Evolutionary conservation across 2,113 vertebrate genomes (phyloP), one percentile per base, ranked within the genome.

Genomic region (Pycnonotus jocosus): DNA sequence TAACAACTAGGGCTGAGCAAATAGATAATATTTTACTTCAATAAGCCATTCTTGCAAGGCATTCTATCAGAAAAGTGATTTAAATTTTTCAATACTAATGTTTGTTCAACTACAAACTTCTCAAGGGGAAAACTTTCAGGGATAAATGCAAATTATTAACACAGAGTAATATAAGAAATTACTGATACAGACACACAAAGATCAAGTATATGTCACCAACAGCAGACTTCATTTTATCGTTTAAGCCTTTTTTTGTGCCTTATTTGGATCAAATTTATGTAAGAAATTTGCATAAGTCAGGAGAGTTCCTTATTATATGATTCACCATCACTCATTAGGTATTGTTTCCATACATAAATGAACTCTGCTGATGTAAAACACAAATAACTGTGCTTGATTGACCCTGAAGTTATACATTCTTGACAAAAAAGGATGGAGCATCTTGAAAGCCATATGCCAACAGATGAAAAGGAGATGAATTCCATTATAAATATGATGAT

Each of bases 401-500:
- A 90, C 85, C 82, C 94, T 90, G 79, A 86, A 81, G 61, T 78
- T 92, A 61, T 24, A 74, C 19, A 45, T 78, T 86, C 64, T 64
- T 83, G 68, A 93, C 47, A 90, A 86, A 83, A 95, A 88, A 86
- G 6, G 11, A 83, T 86, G 53, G 6, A 93, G 11, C 76, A 83
- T 90, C 90, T 93, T 90, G 68, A 96, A 95, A 94, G 72, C 90
- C 83, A 71, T 78, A 88, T 90, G 87, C 64, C 90, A 83, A 45
- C 58, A 90, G 33, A 92, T 65, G 86, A 84, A 90, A 93, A 81
- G 56, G 48, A 86, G 64, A 81, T 56, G 12, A 90, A 92, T 92
- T 81, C 40, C 28, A 17, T 33, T 33, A 74, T 64, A 88, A 94
- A 92, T 91, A 88, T 30, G 31, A 54, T 92, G 51, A 90, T 95